Base-by-base conservation (phyloP, 2,797 vertebrate genomes). In the Lophura swinhoii region DNA sequence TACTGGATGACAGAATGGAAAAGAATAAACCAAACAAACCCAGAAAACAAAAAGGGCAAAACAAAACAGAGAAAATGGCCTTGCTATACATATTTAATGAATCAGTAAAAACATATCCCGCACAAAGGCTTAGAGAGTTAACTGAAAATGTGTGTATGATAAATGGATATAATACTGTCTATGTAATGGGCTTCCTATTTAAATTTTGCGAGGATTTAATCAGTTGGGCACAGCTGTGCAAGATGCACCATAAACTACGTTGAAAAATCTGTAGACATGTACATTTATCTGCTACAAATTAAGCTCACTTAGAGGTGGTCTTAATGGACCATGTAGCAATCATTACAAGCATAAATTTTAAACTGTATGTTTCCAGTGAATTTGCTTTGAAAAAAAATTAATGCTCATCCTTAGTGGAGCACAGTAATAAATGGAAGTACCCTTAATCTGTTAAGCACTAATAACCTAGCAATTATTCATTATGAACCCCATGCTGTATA, bases 271-370 rank as follows among this genome's bases (percentile, higher is more conserved):
- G 98, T 96, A 97, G 97, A 98, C 98, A 97, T 97, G 96, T 97
- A 98, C 98, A 98, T 98, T 98, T 98, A 98, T 98, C 98, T 98
- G 98, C 97, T 97, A 96, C 98, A 98, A 98, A 98, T 98, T 98
- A 98, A 98, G 98, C 97, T 98, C 98, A 98, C 97, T 98, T 98
- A 98, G 98, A 98, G 98, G 97, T 98, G 97, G 97, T 98, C 97
- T 97, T 98, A 98, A 98, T 98, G 98, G 98, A 97, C 97, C 97
- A 97, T 97, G 98, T 97, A 98, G 97, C 97, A 97, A 98, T 98
- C 98, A 98, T 98, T 98, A 97, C 95, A 94, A 97, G 95, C 97
- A 98, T 98, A 98, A 98, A 98, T 98, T 98, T 97, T 95, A 97
- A 97, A 97, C 96, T 98, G 97, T 97, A 97, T 97, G 92, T 98